Evolutionary conservation across 2,797 vertebrate genomes (phyloP), one percentile per base, ranked within the genome.

Genomic region (Chloroceryle amazona): DNA sequence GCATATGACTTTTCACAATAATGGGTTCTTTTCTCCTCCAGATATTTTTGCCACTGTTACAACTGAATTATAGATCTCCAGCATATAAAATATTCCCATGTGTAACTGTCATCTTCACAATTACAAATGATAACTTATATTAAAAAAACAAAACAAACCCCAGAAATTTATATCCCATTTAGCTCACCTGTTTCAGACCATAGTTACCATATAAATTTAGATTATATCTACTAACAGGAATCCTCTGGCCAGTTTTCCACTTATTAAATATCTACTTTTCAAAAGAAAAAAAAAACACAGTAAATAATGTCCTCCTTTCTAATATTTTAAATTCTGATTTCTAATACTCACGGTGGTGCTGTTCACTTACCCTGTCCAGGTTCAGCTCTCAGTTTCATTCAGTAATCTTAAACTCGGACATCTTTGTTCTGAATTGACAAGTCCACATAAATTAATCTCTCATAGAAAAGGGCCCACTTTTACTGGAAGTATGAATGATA

Each of bases 111-210:
- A 66, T 15, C 54, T 63, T 88, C 47, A 83, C 76, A 89, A 80
- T 70, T 31, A 76, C 54, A 84, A 33, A 47, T 62, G 21, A 66
- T 62, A 83, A 84, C 21, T 33, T 25, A 3, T 17, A 76, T 54
- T 54, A 15, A 46, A 46, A 67, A 62, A 47, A 2, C 1, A 33
- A 2, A 1, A 1, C n/a, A 11, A 89, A 42, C 0, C 13, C 9
- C 41, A 66, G 41, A 81, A 79, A 89, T 11, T n/a, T 22, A 12
- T 14, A 70, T 11, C 3, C 7, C 17, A 70, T 89, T 75, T 81
- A 47, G 26, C 17, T 78, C 44, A 86, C 1, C 21, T 80, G 21
- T 31, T 84, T 81, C 28, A 72, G 28, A 57, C 8, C 11, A 42
- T 19, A 33, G 68, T 86, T 65, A 68, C 18, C 37, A 49, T 33